These are phyloP conservation scores for Zaprionus tsacasi DNA, from an alignment of 1,140 invertebrate species.

Conservation along the genomic window DNA sequence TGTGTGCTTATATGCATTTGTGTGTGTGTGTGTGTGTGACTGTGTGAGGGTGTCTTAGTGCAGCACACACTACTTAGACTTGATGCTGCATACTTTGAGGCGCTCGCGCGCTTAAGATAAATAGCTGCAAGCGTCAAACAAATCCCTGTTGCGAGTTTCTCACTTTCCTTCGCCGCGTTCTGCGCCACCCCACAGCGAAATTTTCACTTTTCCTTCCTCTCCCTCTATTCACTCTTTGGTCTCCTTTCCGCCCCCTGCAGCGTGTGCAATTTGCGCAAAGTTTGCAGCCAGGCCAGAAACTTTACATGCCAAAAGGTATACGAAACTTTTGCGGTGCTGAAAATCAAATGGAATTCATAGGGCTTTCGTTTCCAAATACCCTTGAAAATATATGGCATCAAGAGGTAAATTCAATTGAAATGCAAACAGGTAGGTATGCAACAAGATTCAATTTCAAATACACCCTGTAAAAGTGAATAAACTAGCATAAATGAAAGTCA, in stretches of 20 bases:
- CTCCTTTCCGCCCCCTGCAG: not conserved
- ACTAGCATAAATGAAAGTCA: not conserved
- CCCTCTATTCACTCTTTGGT: not conserved
- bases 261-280: slow-evolving; percentile 44
- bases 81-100: slow-evolving; percentile 64
- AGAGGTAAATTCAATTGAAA: not conserved
- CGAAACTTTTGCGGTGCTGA: slow-evolving; percentile 34
- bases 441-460: too few species aligned
- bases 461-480: not conserved
- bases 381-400: slow-evolving; percentile 8
- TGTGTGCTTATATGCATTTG: not conserved
- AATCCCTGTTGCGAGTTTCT: slow-evolving; percentile 45
- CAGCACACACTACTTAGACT: slow-evolving; percentile 50
- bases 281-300: slow-evolving; percentile 31
- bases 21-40: not conserved
- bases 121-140: slow-evolving; percentile 68
- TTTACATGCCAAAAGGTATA: slow-evolving; percentile 32
- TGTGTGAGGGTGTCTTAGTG: slow-evolving; percentile 34
- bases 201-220: slow-evolving; percentile 27
- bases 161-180: slow-evolving; percentile 14
- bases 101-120: slow-evolving; percentile 68
- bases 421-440: not conserved
- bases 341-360: slow-evolving; percentile 25
- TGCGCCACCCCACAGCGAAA: slow-evolving; percentile 1
- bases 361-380: slow-evolving; percentile 13